Conservation (phyloP, 2,113 vertebrate species). For the Corapipo altera region DNA sequence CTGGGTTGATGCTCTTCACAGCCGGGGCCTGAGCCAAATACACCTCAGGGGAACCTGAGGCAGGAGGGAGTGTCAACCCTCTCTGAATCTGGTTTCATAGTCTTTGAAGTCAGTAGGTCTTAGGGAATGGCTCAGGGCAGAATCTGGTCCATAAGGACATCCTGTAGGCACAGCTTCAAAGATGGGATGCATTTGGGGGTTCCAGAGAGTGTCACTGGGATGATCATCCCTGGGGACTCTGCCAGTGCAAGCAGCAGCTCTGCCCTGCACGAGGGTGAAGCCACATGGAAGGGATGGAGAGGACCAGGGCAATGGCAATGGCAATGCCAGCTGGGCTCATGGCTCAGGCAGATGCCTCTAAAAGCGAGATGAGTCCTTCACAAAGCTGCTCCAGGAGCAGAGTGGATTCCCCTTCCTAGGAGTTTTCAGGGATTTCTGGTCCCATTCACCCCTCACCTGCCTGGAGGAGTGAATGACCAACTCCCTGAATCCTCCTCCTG, state of each 20-base stretch:
- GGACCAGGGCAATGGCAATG: background rate
- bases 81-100: fast-evolving
- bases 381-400: background rate
- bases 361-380: background rate
- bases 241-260: background rate
- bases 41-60: background rate
- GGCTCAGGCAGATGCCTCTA: background rate
- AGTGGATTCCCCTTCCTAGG: background rate
- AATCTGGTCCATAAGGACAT: background rate
- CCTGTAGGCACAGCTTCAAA: fast-evolving
- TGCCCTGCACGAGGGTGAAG: background rate
- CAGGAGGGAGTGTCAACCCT: background rate
- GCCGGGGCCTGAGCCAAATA: background rate
- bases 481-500: background rate
- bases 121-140: background rate
- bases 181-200: fast-evolving
- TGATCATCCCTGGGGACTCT: background rate
- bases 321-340: background rate
- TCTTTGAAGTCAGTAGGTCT: background rate
- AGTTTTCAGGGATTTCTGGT: background rate
- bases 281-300: background rate
- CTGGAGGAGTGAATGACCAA: background rate
- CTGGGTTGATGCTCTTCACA: fast-evolving
- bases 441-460: background rate
- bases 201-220: background rate